These are phyloP conservation scores for Eulithis prunata DNA, from an alignment of 2,888 invertebrate genomes.

Conservation along the genomic window DNA sequence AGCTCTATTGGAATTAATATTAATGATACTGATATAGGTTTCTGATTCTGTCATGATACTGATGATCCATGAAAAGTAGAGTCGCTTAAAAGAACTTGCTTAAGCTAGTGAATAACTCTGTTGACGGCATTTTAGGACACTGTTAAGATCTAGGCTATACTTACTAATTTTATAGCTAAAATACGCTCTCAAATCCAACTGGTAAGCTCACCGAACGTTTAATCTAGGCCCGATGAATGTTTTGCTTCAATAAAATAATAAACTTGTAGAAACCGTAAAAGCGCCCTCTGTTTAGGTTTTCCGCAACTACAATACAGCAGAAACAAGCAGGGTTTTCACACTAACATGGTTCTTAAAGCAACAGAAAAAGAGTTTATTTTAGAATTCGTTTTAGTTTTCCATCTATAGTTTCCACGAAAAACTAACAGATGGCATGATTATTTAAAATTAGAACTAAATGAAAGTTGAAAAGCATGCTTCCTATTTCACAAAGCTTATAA, in stretches of 20 bases:
- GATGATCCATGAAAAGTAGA: no score
- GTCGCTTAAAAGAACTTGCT: no score
- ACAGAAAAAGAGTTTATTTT: background rate
- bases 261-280: background rate
- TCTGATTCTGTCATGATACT: no score
- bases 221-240: no score
- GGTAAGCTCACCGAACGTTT: no score
- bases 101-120: no score
- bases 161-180: no score
- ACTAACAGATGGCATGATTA: constrained; percentile 5
- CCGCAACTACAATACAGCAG: background rate
- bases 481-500: background rate
- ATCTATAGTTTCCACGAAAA: background rate
- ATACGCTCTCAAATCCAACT: no score
- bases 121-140: no score
- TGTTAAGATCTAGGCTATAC: no score
- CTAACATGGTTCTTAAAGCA: background rate
- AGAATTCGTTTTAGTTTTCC: background rate
- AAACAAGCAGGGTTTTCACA: background rate
- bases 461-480: background rate
- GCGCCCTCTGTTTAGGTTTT: constrained; percentile 7
- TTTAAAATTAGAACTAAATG: background rate
- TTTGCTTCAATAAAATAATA: no score
- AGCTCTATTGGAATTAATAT: constrained; percentile 17
- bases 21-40: background rate